These are phyloP conservation scores for Drosophila prostipennis DNA, from an alignment of 2,888 invertebrate species.

Conservation along the genomic window DNA sequence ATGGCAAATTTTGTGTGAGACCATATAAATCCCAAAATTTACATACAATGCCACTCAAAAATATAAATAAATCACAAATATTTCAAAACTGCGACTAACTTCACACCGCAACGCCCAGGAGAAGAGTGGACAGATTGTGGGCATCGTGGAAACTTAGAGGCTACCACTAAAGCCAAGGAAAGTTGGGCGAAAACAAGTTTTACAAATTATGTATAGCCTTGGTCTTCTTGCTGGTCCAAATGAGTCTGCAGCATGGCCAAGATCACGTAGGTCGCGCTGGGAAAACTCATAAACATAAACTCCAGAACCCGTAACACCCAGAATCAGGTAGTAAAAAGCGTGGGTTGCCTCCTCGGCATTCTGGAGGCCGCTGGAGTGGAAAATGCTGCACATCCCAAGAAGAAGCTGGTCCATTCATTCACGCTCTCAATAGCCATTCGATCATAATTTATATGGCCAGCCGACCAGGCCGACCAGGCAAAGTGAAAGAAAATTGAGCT, in stretches of 20 bases:
- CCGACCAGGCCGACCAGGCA: too few relatives aligned
- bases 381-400: conserved; percentile 35
- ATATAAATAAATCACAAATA: conserved; percentile 43
- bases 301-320: conserved; percentile 2
- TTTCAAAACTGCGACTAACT: conserved; percentile 57
- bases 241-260: conserved; percentile 23
- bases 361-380: conserved; percentile 10
- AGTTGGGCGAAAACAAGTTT: conserved; percentile 61
- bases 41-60: conserved; percentile 62
- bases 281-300: conserved; percentile 16
- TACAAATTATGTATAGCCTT: conserved; percentile 36
- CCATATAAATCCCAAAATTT: conserved; percentile 44
- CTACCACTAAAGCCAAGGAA: conserved; percentile 20
- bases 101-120: conserved; percentile 42
- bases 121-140: conserved; percentile 48
- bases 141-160: conserved; percentile 28
- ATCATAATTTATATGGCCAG: conserved; percentile 65
- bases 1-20: conserved; percentile 40
- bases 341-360: conserved; percentile 31
- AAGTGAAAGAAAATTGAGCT: conserved; percentile 64
- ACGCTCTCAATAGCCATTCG: conserved; percentile 65
- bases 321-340: conserved; percentile 10
- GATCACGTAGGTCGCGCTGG: conserved; percentile 57
- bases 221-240: conserved; percentile 6
- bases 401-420: conserved; percentile 25